Conservation (phyloP, 2,888 invertebrate species). For the Apantesis nais region DNA sequence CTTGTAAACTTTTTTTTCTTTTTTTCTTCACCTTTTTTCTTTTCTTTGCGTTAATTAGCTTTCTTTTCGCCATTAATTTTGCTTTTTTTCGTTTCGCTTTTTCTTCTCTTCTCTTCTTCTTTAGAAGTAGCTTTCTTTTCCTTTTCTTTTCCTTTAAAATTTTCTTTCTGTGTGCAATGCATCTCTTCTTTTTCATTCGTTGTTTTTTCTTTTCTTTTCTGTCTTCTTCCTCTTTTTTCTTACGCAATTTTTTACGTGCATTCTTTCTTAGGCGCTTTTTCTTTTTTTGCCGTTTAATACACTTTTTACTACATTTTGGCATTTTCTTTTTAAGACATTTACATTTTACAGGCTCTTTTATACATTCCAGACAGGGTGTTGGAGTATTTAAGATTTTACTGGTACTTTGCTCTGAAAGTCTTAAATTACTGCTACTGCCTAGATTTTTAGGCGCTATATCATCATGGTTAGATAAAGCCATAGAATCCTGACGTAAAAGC, state of each 20-base stretch:
- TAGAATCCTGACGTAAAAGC: neutral
- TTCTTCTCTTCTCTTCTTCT: neutral
- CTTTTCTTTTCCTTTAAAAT: neutral
- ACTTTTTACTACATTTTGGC: neutral
- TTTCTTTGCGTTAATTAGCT: neutral
- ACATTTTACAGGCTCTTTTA: neutral
- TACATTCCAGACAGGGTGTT: neutral
- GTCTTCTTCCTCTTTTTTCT: neutral
- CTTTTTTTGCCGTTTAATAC: neutral
- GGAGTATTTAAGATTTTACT: neutral
- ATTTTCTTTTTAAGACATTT: neutral
- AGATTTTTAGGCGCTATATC: neutral
- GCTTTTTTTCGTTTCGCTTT: neutral
- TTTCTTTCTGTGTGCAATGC: neutral
- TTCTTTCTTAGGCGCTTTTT: neutral
- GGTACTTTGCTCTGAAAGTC: neutral
- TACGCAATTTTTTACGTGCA: neutral
- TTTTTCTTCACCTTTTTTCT: neutral
- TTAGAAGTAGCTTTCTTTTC: neutral
- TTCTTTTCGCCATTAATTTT: neutral
- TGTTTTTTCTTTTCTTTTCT: neutral
- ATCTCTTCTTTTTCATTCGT: neutral
- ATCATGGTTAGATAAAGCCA: neutral
- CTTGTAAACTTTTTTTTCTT: neutral
- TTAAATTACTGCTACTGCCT: neutral